phyloP scores from a whole-genome alignment of 2,797 vertebrate species.

The Epinephelus malabaricus region DNA sequence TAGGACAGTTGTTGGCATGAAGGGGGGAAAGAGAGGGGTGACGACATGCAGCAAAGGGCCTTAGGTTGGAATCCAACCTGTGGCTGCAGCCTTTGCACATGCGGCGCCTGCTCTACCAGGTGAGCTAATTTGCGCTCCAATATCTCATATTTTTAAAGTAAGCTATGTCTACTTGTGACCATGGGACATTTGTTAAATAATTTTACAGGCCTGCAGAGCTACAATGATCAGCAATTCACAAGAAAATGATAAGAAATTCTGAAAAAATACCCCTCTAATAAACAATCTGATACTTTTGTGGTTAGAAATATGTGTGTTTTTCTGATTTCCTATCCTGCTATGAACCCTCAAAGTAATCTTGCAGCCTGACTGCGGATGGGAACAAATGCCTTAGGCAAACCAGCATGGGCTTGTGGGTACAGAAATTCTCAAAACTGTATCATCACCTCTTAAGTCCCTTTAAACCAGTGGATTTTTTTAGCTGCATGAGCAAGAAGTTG shows the following conservation, averaged over 20 bases:
- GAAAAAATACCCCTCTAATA: neutral
- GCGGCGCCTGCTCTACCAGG: no score
- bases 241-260: neutral
- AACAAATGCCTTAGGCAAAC: neutral
- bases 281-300: neutral
- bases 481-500: neutral
- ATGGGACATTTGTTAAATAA: neutral
- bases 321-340: neutral
- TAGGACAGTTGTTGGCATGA: no score
- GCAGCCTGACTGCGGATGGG: neutral
- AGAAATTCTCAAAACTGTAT: neutral
- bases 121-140: no score
- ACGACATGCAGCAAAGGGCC: no score
- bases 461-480: neutral
- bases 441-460: neutral
- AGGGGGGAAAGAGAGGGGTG: no score
- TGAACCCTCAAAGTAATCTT: neutral
- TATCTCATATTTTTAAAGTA: neutral
- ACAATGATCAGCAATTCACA: neutral
- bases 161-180: neutral
- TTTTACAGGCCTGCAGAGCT: neutral
- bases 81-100: no score
- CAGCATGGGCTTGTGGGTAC: neutral
- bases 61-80: no score
- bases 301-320: no score